Base-by-base conservation (phyloP, 2,888 invertebrate species). In the Pachydiplax longipennis region DNA sequence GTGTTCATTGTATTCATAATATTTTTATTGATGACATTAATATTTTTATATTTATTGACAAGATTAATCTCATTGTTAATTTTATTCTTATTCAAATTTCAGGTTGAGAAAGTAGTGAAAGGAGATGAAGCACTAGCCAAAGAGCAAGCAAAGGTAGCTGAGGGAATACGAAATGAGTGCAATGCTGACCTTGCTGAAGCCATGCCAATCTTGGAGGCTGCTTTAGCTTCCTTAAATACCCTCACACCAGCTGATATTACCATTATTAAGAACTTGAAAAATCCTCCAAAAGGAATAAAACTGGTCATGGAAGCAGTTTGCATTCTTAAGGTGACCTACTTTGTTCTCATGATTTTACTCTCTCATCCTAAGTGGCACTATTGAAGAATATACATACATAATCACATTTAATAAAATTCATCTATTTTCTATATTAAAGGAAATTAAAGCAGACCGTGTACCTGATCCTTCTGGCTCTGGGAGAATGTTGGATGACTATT, bases 301-400 rank as follows among this genome's bases (percentile, higher is more conserved):
- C 94, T 98, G 40, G 97, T 99, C 4, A 98, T 99, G 98, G 99
- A 99, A 94, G 98, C 98, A 82, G 96, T 99, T 92, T 99, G 99
- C 93, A 98, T 99, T 92, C 95, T 99, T 92, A 97, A 98, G 95
- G 97, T 96, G 94, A 91, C 91, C 44, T 31, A 15, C 25, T 0
- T 31, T 25, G 25, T 73, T 31, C 31, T 13, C 10, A 31, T 10
- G 6, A 8, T 73, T 73, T 73, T 18, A 4, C 12, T 8, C 12
- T 73, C 25, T 25, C 25, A n/a, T 25, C 25, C 8, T n/a, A 73
- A n/a, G 18, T 10, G 1, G 37, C 37, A 37, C 37, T 37, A 37
- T 4, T 37, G 37, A 37, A 37, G 37, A 65, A 18, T 65, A 22
- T 25, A 5, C 37, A 5, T 22, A 44, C 22, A 13, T 80, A 35